Conservation (phyloP, 1,140 invertebrate species). For the Drosophila novamexicana region DNA sequence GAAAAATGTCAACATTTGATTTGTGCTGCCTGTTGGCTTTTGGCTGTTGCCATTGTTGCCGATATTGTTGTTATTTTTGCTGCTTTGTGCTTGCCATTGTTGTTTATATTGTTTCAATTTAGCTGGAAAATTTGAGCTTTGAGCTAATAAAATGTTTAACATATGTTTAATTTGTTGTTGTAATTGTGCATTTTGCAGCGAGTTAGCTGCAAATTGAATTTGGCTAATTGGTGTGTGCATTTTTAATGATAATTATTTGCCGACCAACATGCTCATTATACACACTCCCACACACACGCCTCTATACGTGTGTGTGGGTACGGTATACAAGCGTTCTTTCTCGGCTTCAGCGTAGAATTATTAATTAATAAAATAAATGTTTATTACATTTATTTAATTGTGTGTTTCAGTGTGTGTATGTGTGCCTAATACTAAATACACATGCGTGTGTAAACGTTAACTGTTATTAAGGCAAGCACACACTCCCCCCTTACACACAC, state of each 20-base stretch:
- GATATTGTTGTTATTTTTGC: background rate
- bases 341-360: conserved; percentile 32
- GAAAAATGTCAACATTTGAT: background rate
- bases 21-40: too few relatives aligned
- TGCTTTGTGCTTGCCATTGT: conserved; percentile 13
- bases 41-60: too few relatives aligned
- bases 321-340: background rate
- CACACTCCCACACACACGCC: background rate
- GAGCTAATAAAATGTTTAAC: conserved; percentile 2
- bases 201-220: conserved; percentile 66
- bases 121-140: conserved; percentile 6
- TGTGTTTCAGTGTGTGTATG: conserved; percentile 10
- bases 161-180: conserved; percentile 11
- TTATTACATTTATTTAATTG: conserved; percentile 68
- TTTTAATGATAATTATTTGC: conserved; percentile 55
- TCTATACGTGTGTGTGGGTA: background rate
- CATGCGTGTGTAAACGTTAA: conserved; percentile 34
- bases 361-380: conserved; percentile 74
- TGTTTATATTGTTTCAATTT: conserved; percentile 18
- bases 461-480: conserved; percentile 27
- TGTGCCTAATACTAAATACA: conserved; percentile 44
- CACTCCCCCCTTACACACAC: background rate
- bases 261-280: background rate
- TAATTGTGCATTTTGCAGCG: conserved; percentile 10
- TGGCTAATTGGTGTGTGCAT: conserved; percentile 65